A percentile compares a stretch with the other conserved stretches of the same genome.
phyloP scores from a whole-genome alignment of 2,888 invertebrate genomes.

The Drosophila kuntzei region DNA sequence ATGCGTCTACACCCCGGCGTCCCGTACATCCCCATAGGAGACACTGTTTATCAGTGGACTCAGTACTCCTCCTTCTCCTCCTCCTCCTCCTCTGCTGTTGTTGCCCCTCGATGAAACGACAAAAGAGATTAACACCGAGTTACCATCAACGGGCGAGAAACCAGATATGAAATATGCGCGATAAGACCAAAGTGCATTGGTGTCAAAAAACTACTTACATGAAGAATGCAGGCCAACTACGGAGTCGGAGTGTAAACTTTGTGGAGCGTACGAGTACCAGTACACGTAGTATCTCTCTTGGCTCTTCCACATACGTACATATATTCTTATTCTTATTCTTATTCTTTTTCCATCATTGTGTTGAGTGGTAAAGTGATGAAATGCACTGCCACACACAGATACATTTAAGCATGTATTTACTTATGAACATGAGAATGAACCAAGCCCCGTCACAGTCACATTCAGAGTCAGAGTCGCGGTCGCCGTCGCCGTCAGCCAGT shows the following conservation, averaged over 20 bases:
- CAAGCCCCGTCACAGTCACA: slow-evolving; percentile 28
- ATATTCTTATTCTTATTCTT: neutral
- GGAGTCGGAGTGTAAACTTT: slow-evolving; percentile 8
- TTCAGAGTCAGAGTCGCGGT: slow-evolving; percentile 21
- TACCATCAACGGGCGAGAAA: slow-evolving; percentile 64
- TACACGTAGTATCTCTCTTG: slow-evolving; percentile 41
- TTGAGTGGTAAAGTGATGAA: slow-evolving; percentile 57
- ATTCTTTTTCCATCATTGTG: slow-evolving; percentile 17
- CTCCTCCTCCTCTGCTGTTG: neutral
- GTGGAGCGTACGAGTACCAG: slow-evolving; percentile 5
- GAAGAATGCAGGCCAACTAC: slow-evolving; percentile 58
- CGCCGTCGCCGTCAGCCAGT: slow-evolving; percentile 15
- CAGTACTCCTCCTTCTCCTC: neutral
- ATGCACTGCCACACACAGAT: slow-evolving; percentile 38
- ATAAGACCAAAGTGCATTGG: slow-evolving; percentile 77
- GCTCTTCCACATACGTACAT: neutral
- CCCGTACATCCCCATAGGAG: neutral
- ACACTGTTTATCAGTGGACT: slow-evolving; percentile 57
- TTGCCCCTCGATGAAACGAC: slow-evolving; percentile 30
- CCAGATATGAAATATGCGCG: slow-evolving; percentile 77
- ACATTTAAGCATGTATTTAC: slow-evolving; percentile 16
- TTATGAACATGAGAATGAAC: slow-evolving; percentile 42
- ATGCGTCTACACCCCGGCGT: slow-evolving; percentile 32
- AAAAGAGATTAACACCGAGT: slow-evolving; percentile 70
- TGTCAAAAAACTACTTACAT: slow-evolving; percentile 70